A percentile compares a stretch with the other conserved stretches of the same genome.
These are phyloP conservation scores for Fregetta grallaria DNA, from an alignment of 2,113 vertebrate species.

Conservation along the genomic window DNA sequence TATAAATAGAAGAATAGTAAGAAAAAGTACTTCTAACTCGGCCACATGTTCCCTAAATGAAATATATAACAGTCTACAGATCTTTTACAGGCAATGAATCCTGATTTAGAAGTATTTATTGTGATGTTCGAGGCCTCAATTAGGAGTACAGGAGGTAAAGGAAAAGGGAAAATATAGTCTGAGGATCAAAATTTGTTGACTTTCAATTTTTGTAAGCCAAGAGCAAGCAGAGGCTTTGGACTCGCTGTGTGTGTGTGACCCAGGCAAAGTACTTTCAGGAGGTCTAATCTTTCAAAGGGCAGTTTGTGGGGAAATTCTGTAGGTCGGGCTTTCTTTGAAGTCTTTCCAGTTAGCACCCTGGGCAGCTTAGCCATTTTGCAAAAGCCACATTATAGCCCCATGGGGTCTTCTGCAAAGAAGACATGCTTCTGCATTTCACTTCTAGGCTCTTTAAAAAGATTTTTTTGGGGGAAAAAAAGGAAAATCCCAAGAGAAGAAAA, in stretches of 20 bases:
- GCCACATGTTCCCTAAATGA: not conserved
- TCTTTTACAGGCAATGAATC: not conserved
- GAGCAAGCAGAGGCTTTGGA: not conserved
- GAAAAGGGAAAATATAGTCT: not conserved
- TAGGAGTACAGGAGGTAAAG: not conserved
- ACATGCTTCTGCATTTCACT: not conserved
- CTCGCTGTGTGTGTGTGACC: not conserved
- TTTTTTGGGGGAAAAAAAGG: not conserved
- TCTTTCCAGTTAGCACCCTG: not conserved
- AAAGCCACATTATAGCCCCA: not conserved
- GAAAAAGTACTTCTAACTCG: not conserved
- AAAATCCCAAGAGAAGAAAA: not conserved
- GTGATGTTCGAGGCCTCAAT: not conserved
- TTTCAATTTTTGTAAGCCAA: not conserved
- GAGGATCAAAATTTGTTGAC: conserved; percentile 6
- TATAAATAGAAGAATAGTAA: not conserved
- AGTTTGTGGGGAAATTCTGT: not conserved
- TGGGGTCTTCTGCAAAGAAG: not conserved
- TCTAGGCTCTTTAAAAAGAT: not conserved
- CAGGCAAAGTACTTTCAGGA: not conserved
- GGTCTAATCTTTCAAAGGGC: conserved; percentile 15
- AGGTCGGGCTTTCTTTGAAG: not conserved
- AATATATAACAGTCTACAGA: not conserved
- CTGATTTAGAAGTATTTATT: not conserved
- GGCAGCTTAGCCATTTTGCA: not conserved